Conservation (phyloP, 2,797 vertebrate genomes). For the Clarias pachynema region DNA sequence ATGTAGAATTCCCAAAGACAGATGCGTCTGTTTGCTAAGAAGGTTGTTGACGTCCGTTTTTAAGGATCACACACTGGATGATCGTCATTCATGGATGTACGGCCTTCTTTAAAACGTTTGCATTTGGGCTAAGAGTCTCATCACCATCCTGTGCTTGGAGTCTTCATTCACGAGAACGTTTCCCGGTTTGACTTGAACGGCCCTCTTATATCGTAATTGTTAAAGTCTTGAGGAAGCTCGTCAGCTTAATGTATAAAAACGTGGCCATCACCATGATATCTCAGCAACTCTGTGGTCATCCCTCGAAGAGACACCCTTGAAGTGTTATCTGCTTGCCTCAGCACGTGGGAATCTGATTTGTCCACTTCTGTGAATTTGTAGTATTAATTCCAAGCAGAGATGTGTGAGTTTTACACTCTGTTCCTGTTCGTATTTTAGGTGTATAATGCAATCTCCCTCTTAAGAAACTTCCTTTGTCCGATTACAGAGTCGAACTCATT, state of each 20-base stretch:
- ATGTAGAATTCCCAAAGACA: no score
- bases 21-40: no score
- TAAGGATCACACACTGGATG: no score
- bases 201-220: no score
- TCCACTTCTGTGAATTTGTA: neutral
- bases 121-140: no score
- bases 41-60: no score
- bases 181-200: no score
- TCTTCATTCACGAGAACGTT: no score
- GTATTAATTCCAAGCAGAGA: neutral
- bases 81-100: no score
- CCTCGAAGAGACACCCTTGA: neutral
- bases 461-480: constrained; percentile 23
- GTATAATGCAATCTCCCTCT: constrained; percentile 17
- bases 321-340: neutral
- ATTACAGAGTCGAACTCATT: neutral
- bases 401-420: neutral
- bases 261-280: neutral
- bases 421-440: neutral
- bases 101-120: no score
- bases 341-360: neutral
- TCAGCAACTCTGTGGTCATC: neutral
- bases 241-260: neutral
- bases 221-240: neutral
- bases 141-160: no score